A percentile compares a stretch with the other conserved stretches of the same genome.
phyloP scores from a whole-genome alignment of 2,797 vertebrate genomes.

The Tamandua tetradactyla region DNA sequence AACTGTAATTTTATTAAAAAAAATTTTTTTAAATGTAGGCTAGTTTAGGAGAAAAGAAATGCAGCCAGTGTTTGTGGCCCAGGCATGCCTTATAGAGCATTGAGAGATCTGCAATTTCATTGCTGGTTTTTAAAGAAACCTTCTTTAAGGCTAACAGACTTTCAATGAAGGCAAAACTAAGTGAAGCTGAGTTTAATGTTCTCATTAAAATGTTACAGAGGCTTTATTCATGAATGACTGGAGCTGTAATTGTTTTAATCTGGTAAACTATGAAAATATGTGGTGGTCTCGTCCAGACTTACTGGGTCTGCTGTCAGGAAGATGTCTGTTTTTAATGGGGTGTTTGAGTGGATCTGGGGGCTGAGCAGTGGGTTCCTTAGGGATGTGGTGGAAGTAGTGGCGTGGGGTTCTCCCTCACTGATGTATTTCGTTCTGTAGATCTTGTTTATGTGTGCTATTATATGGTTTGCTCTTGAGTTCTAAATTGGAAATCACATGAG shows the following conservation, averaged over 20 bases:
- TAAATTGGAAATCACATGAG: neutral
- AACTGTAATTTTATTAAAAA: conserved; percentile 11
- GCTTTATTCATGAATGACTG: conserved; percentile 63
- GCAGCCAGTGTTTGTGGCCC: neutral
- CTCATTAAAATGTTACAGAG: conserved; percentile 80
- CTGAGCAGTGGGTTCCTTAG: neutral
- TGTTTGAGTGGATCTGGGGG: neutral
- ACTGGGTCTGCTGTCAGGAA: neutral
- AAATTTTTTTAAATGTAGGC: too few species aligned
- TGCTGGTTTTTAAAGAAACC: conserved; percentile 62
- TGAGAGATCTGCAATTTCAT: conserved; percentile 43
- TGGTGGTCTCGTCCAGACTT: neutral
- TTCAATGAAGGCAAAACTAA: conserved; percentile 67
- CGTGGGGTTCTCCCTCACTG: neutral
- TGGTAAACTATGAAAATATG: conserved; percentile 65
- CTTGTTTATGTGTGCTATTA: neutral
- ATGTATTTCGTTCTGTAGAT: neutral
- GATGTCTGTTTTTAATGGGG: neutral
- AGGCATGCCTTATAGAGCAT: neutral
- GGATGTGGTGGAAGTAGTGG: neutral
- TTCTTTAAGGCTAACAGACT: conserved; percentile 65
- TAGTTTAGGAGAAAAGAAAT: neutral
- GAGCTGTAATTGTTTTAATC: conserved; percentile 60
- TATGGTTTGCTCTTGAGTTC: neutral
- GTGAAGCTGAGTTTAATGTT: conserved; percentile 72